Base-by-base conservation (phyloP, 1,140 invertebrate genomes). In the Brachionus koreanus region DNA sequence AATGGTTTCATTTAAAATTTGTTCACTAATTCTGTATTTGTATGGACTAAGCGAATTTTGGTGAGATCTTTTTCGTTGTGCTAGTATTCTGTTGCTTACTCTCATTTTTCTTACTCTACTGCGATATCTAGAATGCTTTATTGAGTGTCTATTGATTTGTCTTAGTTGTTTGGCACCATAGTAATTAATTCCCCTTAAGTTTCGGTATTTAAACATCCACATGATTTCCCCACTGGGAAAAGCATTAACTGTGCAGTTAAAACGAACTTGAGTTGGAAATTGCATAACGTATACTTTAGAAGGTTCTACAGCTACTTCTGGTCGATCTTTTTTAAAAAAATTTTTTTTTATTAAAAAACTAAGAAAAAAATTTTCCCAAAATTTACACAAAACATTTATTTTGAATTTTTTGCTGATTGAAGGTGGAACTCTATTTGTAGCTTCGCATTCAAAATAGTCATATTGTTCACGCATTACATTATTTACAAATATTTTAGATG, bases 371-470 rank as follows among this genome's bases (percentile, higher is more conserved):
- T 39, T 19, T 23, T 42, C 10, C 16, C 1, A 77, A 33, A 52
- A 61, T 52, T 77, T 79, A 79, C 76, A 79, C 5, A 79, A 25
- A 61, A 79, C 76, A 19, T 79, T 65, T 19, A 79, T 79, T 79
- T 79, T 79, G 49, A 79, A 79, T 43, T 79, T 79, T 65, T 61
- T 79, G 76, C 46, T 79, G 3, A 79, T 37, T 35, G 76, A 39
- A 37, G 76, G 76, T 29, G 76, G 76, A 25, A 79, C 61, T 65
- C 33, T 39, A 25, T 79, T 79, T 0, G 33, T 63, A 16, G 76
- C 76, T 16, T 79, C 76, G 25, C 76, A 79, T 49, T 79, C 76
- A 79, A 79, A 79, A 61, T 79, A 79, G 39, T 79, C 76, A 42
- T 79, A 79, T 35, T 79, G 76, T 25, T 79, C 25, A n/a, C 76